Percentiles rank a stretch among this genome's conserved stretches.
phyloP scores from a whole-genome alignment of 2,888 invertebrate species.

The Plutella xylostella region DNA sequence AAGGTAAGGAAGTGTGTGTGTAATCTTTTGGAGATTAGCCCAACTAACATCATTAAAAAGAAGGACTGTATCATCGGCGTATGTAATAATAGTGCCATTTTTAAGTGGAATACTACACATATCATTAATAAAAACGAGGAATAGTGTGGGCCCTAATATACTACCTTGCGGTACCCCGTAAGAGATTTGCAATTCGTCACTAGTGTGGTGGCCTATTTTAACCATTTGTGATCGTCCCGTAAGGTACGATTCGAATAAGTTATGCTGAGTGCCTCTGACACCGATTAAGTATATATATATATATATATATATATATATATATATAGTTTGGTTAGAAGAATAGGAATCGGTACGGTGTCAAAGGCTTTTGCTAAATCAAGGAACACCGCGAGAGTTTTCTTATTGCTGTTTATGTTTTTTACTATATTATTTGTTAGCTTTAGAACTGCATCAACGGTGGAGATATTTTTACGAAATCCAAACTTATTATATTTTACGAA shows the following conservation, averaged over 20 bases:
- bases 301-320: too few relatives aligned
- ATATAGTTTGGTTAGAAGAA: not conserved
- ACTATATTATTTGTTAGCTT: not conserved
- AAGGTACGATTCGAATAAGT: not conserved
- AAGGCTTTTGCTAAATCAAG: slow-evolving; percentile 2
- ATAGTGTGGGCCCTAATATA: not conserved
- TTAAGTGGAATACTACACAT: not conserved
- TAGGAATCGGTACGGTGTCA: not conserved
- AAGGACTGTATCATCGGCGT: not conserved
- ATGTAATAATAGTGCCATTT: not conserved
- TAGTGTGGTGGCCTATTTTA: not conserved
- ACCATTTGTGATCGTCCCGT: not conserved
- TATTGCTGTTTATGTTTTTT: not conserved
- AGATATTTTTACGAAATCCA: not conserved
- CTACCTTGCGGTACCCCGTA: not conserved
- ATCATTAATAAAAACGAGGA: not conserved
- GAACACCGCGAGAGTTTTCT: not conserved
- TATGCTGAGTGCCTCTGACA: not conserved
- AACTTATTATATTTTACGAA: slow-evolving; percentile 3
- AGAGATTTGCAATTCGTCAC: not conserved
- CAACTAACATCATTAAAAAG: not conserved
- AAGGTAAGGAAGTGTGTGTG: not conserved
- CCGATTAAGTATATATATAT: not conserved
- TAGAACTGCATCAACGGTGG: not conserved
- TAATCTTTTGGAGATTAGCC: not conserved